A percentile compares a stretch with the other conserved stretches of the same genome.
phyloP scores from a whole-genome alignment of 2,797 vertebrate species.

The Platyrinchus mystaceus region DNA sequence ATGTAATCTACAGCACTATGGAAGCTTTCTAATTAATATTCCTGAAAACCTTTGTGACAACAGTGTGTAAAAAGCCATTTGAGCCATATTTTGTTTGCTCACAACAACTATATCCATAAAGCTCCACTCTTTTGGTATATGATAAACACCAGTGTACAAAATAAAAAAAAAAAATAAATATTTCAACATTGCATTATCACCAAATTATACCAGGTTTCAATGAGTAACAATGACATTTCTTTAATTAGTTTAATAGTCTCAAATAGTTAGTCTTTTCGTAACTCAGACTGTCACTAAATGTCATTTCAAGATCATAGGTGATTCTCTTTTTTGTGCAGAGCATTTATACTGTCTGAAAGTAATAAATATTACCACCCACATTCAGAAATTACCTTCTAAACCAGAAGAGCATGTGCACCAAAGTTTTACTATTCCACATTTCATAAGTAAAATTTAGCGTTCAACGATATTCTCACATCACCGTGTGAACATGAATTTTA shows the following conservation, averaged over 20 bases:
- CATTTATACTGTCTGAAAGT: background rate
- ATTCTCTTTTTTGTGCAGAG: background rate
- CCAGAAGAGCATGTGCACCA: background rate
- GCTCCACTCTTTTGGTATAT: background rate
- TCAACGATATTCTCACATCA: background rate
- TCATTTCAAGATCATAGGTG: background rate
- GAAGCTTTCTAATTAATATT: background rate
- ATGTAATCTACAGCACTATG: background rate
- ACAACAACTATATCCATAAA: background rate
- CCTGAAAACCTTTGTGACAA: background rate
- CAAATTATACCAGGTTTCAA: background rate
- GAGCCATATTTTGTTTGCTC: background rate
- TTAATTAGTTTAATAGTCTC: background rate
- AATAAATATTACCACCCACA: background rate
- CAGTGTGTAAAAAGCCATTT: background rate
- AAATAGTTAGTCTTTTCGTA: background rate
- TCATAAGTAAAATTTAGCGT: background rate
- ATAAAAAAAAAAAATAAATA: background rate
- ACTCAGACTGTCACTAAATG: background rate
- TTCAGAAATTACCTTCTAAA: background rate
- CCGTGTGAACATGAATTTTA: accelerated
- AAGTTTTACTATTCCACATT: background rate
- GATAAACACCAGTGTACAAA: background rate
- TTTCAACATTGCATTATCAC: background rate
- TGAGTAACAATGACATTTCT: background rate